Conservation (phyloP, 2,113 vertebrate species). For the Dicaeum eximium region DNA sequence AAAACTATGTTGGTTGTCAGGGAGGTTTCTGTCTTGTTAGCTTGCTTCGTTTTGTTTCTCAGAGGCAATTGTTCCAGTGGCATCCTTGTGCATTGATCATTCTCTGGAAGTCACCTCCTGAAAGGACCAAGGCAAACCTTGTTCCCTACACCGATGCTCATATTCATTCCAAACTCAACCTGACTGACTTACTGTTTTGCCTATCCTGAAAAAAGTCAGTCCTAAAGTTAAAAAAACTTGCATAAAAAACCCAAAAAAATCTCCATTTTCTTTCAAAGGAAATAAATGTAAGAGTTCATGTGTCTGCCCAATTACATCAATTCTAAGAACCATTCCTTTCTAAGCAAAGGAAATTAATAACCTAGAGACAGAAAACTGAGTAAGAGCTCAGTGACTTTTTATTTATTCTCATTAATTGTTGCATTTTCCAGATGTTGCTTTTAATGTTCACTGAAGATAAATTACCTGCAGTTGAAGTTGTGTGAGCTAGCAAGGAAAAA, state of each 20-base stretch:
- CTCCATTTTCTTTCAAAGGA: not conserved
- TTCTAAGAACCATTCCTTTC: not conserved
- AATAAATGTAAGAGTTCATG: not conserved
- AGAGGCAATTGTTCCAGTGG: not conserved
- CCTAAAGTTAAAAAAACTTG: not conserved
- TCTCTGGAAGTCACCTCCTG: not conserved
- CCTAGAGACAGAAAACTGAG: not conserved
- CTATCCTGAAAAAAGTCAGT: not conserved
- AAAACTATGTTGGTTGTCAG: not conserved
- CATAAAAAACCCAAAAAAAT: not conserved
- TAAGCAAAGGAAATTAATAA: not conserved
- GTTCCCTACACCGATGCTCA: not conserved
- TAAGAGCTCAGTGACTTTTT: not conserved
- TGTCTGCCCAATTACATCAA: not conserved
- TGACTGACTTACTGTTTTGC: not conserved
- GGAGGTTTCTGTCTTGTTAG: not conserved
- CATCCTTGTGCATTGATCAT: not conserved
- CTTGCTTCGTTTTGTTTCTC: not conserved
- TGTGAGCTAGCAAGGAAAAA: not conserved
- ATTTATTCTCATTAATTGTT: conserved; percentile 23
- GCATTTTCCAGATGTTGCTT: conserved; percentile 26
- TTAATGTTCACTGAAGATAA: not conserved
- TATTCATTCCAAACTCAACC: not conserved
- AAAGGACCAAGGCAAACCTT: not conserved
- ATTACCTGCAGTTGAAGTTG: not conserved